These are phyloP conservation scores for Apostichopus japonicus DNA, from an alignment of 35 echinoderm and acorn worm species.

Conservation along the genomic window DNA sequence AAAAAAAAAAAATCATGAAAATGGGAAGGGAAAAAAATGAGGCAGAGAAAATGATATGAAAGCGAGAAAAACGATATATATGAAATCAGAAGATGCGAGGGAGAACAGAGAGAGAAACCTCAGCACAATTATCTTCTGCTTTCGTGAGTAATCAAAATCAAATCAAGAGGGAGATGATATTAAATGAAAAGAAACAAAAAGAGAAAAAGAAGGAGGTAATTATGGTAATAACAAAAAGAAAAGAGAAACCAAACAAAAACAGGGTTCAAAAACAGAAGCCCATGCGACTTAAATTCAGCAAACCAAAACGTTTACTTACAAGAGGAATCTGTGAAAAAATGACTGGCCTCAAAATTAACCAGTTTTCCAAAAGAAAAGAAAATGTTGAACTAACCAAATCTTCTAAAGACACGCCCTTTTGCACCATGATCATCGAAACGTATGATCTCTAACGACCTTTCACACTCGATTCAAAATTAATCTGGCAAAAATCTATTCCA, in stretches of 20 bases:
- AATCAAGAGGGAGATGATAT: too few species aligned
- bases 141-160: too few species aligned
- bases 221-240: too few species aligned
- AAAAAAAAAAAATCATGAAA: neutral
- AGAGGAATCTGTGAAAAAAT: neutral
- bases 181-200: too few species aligned
- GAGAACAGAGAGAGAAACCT: neutral
- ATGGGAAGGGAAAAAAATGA: neutral
- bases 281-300: neutral
- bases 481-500: too few species aligned
- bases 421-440: neutral
- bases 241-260: too few species aligned
- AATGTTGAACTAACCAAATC: conserved; percentile 29
- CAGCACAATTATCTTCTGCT: neutral
- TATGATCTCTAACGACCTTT: too few species aligned
- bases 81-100: neutral
- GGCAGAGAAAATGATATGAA: neutral
- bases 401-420: conserved; percentile 10
- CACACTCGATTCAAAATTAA: too few species aligned
- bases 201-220: too few species aligned
- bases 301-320: neutral
- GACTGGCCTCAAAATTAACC: neutral
- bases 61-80: neutral
- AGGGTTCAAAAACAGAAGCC: neutral
- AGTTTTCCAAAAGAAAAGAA: conserved; percentile 16